Conservation (phyloP, 2,888 invertebrate genomes). For the Tricholauxania praeusta region DNA sequence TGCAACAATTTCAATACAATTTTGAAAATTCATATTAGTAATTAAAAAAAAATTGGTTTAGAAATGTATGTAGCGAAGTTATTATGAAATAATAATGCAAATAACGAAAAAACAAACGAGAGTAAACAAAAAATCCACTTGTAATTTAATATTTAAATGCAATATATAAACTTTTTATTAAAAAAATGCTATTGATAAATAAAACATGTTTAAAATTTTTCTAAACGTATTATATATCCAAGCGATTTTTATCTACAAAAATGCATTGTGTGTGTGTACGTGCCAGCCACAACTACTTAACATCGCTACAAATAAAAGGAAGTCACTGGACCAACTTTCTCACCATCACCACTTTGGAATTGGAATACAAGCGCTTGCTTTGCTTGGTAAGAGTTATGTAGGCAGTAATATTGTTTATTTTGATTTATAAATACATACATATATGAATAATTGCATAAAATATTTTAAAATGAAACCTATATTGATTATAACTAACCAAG, state of each 20-base stretch:
- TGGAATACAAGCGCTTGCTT: not conserved
- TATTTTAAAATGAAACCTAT: conserved; percentile 3
- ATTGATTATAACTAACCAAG: not conserved
- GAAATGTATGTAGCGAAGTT: conserved; percentile 23
- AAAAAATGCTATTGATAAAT: conserved; percentile 15
- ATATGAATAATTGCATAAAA: not conserved
- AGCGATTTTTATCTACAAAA: conserved; percentile 22
- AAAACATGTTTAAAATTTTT: conserved; percentile 27
- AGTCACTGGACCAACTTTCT: not conserved
- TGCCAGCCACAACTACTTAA: not conserved
- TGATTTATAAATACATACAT: too few species aligned
- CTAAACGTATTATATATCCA: conserved; percentile 27
- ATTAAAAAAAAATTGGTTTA: conserved; percentile 7
- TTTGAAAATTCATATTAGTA: conserved; percentile 1
- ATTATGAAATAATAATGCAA: conserved; percentile 28
- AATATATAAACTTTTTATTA: conserved; percentile 19
- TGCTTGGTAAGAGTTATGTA: conserved; percentile 23
- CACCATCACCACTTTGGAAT: conserved; percentile 15
- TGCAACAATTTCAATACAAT: not conserved
- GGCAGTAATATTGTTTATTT: not conserved
- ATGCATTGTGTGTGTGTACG: not conserved
- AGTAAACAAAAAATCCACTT: conserved; percentile 11
- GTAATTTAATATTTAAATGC: conserved; percentile 23
- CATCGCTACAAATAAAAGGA: not conserved
- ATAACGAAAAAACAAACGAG: not conserved